phyloP scores from a whole-genome alignment of 2,888 invertebrate species.

The Pocota personata region DNA sequence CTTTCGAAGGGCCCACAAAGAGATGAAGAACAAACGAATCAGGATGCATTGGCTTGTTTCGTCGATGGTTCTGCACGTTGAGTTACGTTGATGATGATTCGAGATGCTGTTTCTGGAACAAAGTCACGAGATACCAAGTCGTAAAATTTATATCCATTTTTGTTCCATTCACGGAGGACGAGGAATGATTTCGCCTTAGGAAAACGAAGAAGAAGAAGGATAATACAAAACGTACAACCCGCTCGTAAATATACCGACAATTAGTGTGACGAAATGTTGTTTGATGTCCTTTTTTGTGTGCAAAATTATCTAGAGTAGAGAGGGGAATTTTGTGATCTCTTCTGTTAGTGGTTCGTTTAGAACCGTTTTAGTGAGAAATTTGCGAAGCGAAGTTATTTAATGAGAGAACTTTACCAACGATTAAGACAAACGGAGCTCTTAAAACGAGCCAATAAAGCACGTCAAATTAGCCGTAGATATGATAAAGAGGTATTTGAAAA shows the following conservation, averaged over 20 bases:
- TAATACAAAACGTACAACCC: slow-evolving; percentile 25
- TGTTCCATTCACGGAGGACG: not conserved
- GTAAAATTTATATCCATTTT: slow-evolving; percentile 53
- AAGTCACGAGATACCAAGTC: slow-evolving; percentile 52
- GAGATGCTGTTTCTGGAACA: slow-evolving; percentile 9
- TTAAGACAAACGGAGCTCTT: slow-evolving; percentile 37
- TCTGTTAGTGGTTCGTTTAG: not conserved
- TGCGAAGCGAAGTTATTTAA: slow-evolving; percentile 44
- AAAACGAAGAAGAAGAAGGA: not conserved
- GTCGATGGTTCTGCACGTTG: slow-evolving; percentile 37
- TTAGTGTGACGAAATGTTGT: slow-evolving; percentile 68
- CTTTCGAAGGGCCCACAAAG: not conserved
- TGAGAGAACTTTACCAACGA: slow-evolving; percentile 46
- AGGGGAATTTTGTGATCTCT: not conserved
- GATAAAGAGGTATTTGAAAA: not conserved
- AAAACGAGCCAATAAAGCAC: slow-evolving; percentile 24
- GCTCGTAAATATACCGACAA: slow-evolving; percentile 69
- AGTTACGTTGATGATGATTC: slow-evolving; percentile 19
- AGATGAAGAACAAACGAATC: not conserved
- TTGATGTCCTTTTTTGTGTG: slow-evolving; percentile 53
- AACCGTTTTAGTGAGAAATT: slow-evolving; percentile 4
- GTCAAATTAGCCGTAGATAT: slow-evolving; percentile 23
- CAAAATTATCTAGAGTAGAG: not conserved
- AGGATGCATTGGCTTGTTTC: slow-evolving; percentile 46
- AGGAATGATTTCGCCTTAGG: slow-evolving; percentile 6